Base-by-base conservation (phyloP, 2,888 invertebrate species). In the Drepanosiphum platanoidis region DNA sequence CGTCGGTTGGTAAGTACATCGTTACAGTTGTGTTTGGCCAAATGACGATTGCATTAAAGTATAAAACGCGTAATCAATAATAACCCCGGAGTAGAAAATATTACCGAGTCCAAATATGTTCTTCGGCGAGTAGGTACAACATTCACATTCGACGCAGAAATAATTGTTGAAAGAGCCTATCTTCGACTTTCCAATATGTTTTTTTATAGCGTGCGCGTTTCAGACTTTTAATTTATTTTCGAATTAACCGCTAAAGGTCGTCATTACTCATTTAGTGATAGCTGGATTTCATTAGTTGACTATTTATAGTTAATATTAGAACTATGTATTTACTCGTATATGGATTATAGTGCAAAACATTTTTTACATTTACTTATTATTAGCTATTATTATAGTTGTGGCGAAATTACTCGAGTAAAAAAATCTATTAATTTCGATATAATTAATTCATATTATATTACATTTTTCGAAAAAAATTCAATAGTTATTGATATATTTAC, bases 141-240 rank as follows among this genome's bases (percentile, higher is more conserved):
- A 15, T 15, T 52, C 9, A 2, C n/a, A 52, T 78, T 66, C 42
- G 39, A 39, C 27, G 36, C 52, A 30, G 27, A 30, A 52, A 64
- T 30, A 78, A 64, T 39, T 11, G 42, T 18, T 77, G 42, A 78
- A 42, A 64, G 42, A 34, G 30, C n/a, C n/a, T 64, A 27, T 30
- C 1, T 32, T 52, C 46, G 13, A 68, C 79, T 79, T 79, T 79
- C 79, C 68, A 79, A 79, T 68, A 46, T 34, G 11, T 22, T 52
- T 52, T n/a, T 64, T 30, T 78, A 77, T 18, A 13, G n/a, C 15
- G 32, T 22, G 5, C 32, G 13, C 18, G 42, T 15, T 7, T n/a
- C 34, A 68, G 52, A 79, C 32, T 42, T 68, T 79, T 68, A 46
- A 68, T 79, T 42, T 79, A 32, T 68, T 66, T 32, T 42, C 13